Evolutionary conservation across 2,888 invertebrate genomes (phyloP), one percentile per base, ranked within the genome.

Genomic region (Deroplatys truncata): DNA sequence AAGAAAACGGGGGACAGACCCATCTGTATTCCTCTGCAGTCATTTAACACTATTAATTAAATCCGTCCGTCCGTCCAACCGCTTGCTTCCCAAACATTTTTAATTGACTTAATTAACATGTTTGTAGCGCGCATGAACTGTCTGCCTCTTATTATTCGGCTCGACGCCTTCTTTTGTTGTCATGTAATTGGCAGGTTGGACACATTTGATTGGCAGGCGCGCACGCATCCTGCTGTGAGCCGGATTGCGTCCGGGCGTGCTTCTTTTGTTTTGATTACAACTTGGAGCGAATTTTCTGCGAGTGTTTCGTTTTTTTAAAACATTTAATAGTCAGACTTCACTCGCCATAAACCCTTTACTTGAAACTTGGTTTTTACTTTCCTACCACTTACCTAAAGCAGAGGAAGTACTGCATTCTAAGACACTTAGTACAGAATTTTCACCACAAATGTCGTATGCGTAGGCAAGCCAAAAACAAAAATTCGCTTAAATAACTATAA

Each of bases 91-190:
- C 29, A 85, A 43, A 25, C 28, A 28, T 56, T 85, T 29, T 49
- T 85, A 85, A 85, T 85, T 85, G 56, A 43, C 85, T 85, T 85
- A 85, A 85, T 85, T 43, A 49, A 85, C 85, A 85, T 85, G 85
- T 85, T 85, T n/a, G 56, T 72, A 85, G 35, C 31, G 31, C 25
- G 56, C 16, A 43, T 16, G n/a, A 43, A 10, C 16, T 49, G 25
- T 28, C 85, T 85, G 43, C 49, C 56, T 25, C 25, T 85, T 35
- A 85, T 85, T 35, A 85, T 85, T 85, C 84, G 84, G n/a, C 28
- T 49, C 85, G 28, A 85, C 85, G 85, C 85, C 85, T 28, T 49
- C 85, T 28, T 85, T 49, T 85, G 20, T 72, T 72, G 56, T 72
- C 56, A 72, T 72, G 56, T 72, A 72, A 72, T 72, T 72, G 56